These are phyloP conservation scores for Drosophila conformis DNA, from an alignment of 2,888 invertebrate species.

Conservation along the genomic window DNA sequence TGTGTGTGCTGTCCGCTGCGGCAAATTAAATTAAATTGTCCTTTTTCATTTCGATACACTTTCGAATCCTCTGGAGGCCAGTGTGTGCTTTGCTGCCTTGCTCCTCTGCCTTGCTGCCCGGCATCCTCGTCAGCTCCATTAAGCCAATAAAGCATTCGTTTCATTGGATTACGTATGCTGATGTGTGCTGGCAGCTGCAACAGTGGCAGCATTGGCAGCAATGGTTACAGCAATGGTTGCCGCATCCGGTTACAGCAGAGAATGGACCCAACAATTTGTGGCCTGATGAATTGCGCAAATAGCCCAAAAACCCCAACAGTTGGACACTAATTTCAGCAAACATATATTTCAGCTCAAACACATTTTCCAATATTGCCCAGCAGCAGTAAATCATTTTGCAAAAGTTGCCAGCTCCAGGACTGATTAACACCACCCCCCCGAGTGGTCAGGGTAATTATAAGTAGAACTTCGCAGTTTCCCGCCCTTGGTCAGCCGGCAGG, in stretches of 20 bases:
- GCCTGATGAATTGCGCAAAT: conserved; percentile 74
- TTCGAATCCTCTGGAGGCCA: conserved; percentile 65
- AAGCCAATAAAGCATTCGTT: conserved; percentile 81
- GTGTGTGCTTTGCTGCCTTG: background rate
- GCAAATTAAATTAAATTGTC: conserved; percentile 84
- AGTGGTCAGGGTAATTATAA: conserved; percentile 62
- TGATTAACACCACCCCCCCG: conserved; percentile 48
- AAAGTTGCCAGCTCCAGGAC: conserved; percentile 20
- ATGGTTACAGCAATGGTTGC: background rate
- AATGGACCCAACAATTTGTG: conserved; percentile 62
- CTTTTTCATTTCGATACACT: conserved; percentile 80
- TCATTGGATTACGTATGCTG: conserved; percentile 80
- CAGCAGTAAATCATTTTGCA: conserved; percentile 55
- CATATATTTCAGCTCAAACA: conserved; percentile 16
- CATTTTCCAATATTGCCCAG: conserved; percentile 30
- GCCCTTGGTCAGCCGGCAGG: conserved; percentile 26
- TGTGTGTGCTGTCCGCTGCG: conserved; percentile 41
- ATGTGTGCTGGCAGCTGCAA: conserved; percentile 39
- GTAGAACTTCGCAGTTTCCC: background rate
- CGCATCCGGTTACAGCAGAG: conserved; percentile 70
- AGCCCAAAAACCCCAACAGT: conserved; percentile 31
- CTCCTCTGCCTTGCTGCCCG: conserved; percentile 11
- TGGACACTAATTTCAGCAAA: conserved; percentile 58
- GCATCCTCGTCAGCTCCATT: conserved; percentile 73
- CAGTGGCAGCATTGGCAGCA: background rate